Base-by-base conservation (phyloP, 2,888 invertebrate genomes). In the Leptinotarsa haldemani region DNA sequence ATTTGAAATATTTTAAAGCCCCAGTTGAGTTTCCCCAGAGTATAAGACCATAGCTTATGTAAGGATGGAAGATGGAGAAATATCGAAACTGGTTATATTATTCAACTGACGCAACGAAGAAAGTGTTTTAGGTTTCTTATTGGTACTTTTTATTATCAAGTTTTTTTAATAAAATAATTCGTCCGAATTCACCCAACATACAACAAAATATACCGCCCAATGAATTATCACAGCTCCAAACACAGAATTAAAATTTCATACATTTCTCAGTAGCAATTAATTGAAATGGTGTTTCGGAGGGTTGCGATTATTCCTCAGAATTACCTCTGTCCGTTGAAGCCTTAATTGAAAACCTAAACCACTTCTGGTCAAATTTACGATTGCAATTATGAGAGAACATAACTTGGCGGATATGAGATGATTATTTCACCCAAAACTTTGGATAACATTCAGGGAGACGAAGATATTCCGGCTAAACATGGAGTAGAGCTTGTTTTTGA, bases 331-430 rank as follows among this genome's bases (percentile, higher is more conserved):
- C 40, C 61, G 16, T 40, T 12, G 40, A n/a, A 15, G 5, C 61
- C n/a, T 40, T 61, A 61, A 61, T 61, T 61, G 61, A 61, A 61
- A 61, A 61, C 61, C 40, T 9, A 16, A 61, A 30, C 61, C 61
- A 61, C 30, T 40, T 30, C 40, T 61, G 3, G 61, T 61, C 40
- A 16, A 61, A 61, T 61, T 61, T 61, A 61, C 16, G 61, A 61
- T 61, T 30, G 30, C 30, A 30, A 16, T 61, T 61, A 40, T 40
- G 61, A 16, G 20, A 4, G 40, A n/a, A 15, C 18, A 61, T 61
- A 61, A 61, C 18, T 61, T 40, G 30, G 30, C 25, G 61, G 12
- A 61, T 61, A 61, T 18, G n/a, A 40, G n/a, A 61, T n/a, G 61
- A 61, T 61, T 13, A 61, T 40, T 61, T 0, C 61, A 18, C 61